Percentiles rank a stretch among this genome's conserved stretches.
phyloP scores from a whole-genome alignment of 1,140 invertebrate genomes.

The Augochlora pura region DNA sequence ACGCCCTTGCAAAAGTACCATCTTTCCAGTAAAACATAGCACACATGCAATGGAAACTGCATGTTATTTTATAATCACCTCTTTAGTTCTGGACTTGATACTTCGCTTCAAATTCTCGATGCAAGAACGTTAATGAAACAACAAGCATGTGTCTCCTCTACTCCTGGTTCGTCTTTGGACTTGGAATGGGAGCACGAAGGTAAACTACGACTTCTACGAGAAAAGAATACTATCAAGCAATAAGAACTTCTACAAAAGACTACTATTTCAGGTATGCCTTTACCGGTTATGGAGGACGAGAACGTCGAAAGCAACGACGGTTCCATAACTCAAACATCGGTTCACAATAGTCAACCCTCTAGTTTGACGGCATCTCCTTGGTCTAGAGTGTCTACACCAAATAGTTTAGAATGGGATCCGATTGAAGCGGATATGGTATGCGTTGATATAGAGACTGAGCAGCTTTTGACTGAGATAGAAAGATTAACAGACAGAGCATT shows the following conservation, averaged over 20 bases:
- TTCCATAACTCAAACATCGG: conserved; percentile 63
- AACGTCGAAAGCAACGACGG: conserved; percentile 56
- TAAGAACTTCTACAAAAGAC: not conserved
- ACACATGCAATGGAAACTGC: not conserved
- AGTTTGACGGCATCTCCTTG: conserved; percentile 77
- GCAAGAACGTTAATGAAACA: conserved; percentile 77
- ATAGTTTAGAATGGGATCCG: conserved; percentile 82
- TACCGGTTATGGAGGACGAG: conserved; percentile 55
- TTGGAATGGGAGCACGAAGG: conserved; percentile 84
- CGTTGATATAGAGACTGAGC: conserved; percentile 80
- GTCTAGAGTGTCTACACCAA: conserved; percentile 81
- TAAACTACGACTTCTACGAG: conserved; percentile 36
- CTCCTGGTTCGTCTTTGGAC: conserved; percentile 82
- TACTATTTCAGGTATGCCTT: conserved; percentile 58
- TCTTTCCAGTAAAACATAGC: not conserved
- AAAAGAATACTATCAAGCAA: no score
- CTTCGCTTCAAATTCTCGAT: conserved; percentile 79
- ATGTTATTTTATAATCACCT: conserved; percentile 22
- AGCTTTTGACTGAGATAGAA: conserved; percentile 81
- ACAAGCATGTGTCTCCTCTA: conserved; percentile 74
- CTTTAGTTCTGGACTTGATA: conserved; percentile 75
- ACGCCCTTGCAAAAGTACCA: no score
- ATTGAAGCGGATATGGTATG: conserved; percentile 78
- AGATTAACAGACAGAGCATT: conserved; percentile 80
- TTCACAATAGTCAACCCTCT: conserved; percentile 69